Base-by-base conservation (phyloP, 2,797 vertebrate species). In the Kryptopterus vitreolus region DNA sequence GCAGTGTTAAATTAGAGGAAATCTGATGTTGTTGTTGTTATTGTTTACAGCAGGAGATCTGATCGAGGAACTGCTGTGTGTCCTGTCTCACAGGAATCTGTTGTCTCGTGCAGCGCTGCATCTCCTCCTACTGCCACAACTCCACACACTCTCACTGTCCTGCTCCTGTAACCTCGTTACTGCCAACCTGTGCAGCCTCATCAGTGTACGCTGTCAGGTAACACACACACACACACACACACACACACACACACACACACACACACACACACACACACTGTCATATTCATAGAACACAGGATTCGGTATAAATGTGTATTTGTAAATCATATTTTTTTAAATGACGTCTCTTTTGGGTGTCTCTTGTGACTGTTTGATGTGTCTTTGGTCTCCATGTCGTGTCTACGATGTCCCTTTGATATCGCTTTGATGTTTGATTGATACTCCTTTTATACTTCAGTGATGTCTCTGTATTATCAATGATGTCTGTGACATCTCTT, bases 111-210 rank as follows among this genome's bases (percentile, higher is more conserved):
- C 94, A 0, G 90, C 92, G 0, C 93, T 97, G 1, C 95, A 96
- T 78, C 92, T 97, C 38, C 90, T 97, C 43, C 89, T 97, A 79
- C 89, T 95, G 71, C 95, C 95, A 0, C 95, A 96, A 74, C 93
- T 96, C 80, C 91, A 79, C 8, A 74, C 82, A 71, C 91, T 97
- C 62, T 94, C 91, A 48, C 91, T 97, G 71, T 69, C 75, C 0
- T 16, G 20, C 22, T 95, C 93, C 82, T 87, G 92, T 0, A 31
- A 88, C 57, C 90, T 96, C 13, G 90, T 88, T 88, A 95, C 89
- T 78, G 86, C 93, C 0, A 85, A 88, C 81, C 90, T 96, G 52
- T 92, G 92, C 18, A 80, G 77, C 70, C 90, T 95, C 48, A 79
- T 96, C 20, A 31, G 87, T 33, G 86, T 91, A 66, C 94, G 95